Evolutionary conservation across 2,797 vertebrate genomes (phyloP), one percentile per base, ranked within the genome.

Genomic region (Tragopan temminckii): DNA sequence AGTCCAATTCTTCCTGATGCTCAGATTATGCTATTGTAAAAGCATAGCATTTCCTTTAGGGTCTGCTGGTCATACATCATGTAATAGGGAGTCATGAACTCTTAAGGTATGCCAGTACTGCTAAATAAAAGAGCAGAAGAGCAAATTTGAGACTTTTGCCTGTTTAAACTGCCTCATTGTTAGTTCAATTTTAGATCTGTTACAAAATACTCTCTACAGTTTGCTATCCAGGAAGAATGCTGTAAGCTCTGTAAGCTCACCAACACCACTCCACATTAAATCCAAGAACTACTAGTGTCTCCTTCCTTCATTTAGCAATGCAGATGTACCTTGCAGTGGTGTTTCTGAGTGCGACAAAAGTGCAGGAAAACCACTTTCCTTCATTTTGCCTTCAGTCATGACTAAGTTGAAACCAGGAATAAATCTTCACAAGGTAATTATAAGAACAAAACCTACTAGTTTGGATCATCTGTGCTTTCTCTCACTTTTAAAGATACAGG

Each of bases 401-500:
- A 53, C 11, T 25, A 23, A 74, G 27, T 5, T 74, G 24, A 87
- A 52, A 24, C 27, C 23, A 64, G 15, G 55, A 76, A 55, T 25
- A 79, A 50, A 80, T 42, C 33, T 57, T 86, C 69, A 74, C 6
- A 3, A 64, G 35, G 31, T n/a, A 12, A 0, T 0, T 40, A 55
- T 31, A 53, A 66, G 38, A 72, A 36, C 11, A 55, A 80, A 72
- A 71, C 14, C 11, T 35, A 69, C 15, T n/a, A 27, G 29, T 18
- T 66, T 24, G 52, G 13, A 40, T 67, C 13, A 40, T 46, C 57
- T 67, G 11, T 79, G 48, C 31, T 14, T 95, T 84, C 58, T 76
- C n/a, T n/a, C 42, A 17, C 13, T 62, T 80, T 59, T 46, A 74
- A 89, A 80, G 11, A 50, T 13, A 69, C 86, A 87, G 83, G 43